Percentiles rank a stretch among this genome's conserved stretches.
These are phyloP conservation scores for Pangasius krempfi DNA, from an alignment of 2,797 vertebrate species.

Conservation along the genomic window DNA sequence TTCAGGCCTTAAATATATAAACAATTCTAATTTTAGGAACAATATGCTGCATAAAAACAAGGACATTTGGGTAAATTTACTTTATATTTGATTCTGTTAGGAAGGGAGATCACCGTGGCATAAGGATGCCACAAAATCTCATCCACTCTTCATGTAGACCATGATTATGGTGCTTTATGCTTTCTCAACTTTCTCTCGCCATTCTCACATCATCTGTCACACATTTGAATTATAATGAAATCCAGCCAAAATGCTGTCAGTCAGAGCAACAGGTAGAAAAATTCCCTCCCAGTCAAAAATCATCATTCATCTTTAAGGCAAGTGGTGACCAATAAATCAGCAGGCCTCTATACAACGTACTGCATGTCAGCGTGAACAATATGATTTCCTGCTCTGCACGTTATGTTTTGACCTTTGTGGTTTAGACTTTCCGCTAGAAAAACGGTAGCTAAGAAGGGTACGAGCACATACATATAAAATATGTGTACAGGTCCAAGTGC, in stretches of 20 bases:
- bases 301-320: constrained; percentile 48
- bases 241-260: background rate
- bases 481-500: background rate
- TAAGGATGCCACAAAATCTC: background rate
- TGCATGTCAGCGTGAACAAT: constrained; percentile 42
- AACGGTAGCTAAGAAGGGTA: constrained; percentile 25
- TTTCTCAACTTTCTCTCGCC: background rate
- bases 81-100: constrained; percentile 5
- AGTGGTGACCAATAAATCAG: constrained; percentile 64
- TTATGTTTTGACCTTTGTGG: constrained; percentile 21
- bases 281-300: constrained; percentile 28
- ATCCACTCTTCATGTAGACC: background rate
- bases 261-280: constrained; percentile 33
- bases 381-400: constrained; percentile 21
- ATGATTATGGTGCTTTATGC: background rate
- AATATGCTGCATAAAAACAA: constrained; percentile 55
- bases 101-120: constrained; percentile 35
- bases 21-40: constrained; percentile 35
- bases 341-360: constrained; percentile 42
- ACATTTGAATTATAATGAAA: constrained; percentile 1
- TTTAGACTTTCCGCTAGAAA: constrained; percentile 26
- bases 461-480: constrained; percentile 20
- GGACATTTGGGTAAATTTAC: background rate
- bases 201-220: constrained; percentile 9
- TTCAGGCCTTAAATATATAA: constrained; percentile 20